Percentiles rank a stretch among this genome's conserved stretches.
Evolutionary conservation across 2,888 invertebrate species (phyloP).

Genomic region (Acronicta alni): DNA sequence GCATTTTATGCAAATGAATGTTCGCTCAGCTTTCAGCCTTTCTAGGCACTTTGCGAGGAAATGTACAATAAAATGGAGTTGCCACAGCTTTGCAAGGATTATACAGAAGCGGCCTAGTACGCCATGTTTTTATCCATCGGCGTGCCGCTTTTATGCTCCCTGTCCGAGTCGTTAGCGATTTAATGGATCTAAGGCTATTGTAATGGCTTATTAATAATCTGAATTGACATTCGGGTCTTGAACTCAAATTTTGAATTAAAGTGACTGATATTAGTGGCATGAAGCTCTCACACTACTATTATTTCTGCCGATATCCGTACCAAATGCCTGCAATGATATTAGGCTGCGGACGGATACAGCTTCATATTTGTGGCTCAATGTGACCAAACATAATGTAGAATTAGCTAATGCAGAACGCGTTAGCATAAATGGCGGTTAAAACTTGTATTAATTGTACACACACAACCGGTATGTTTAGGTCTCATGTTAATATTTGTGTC

Average conservation of each 20-base stretch:
- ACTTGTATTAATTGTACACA: no score
- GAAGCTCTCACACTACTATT: not conserved
- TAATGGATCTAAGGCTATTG: constrained; percentile 45
- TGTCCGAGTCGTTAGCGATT: constrained; percentile 47
- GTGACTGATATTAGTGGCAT: not conserved
- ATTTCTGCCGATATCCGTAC: not conserved
- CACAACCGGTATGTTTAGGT: no score
- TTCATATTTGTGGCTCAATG: no score
- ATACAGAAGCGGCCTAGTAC: constrained; percentile 52
- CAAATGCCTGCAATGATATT: no score
- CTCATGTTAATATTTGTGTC: no score
- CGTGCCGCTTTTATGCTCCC: constrained; percentile 39
- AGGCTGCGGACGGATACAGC: no score
- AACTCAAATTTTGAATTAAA: not conserved
- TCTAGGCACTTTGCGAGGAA: constrained; percentile 74
- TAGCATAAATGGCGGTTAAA: no score
- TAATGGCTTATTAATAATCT: constrained; percentile 45
- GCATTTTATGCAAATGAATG: constrained; percentile 81
- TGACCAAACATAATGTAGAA: no score
- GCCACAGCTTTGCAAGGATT: constrained; percentile 67
- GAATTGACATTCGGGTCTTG: constrained; percentile 17
- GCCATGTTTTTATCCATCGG: constrained; percentile 51
- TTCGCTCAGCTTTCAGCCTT: constrained; percentile 73
- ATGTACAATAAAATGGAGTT: constrained; percentile 72
- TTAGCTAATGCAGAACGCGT: no score